Base-by-base conservation (phyloP, 2,888 invertebrate genomes). In the Spatulosminthurus flaviceps region DNA sequence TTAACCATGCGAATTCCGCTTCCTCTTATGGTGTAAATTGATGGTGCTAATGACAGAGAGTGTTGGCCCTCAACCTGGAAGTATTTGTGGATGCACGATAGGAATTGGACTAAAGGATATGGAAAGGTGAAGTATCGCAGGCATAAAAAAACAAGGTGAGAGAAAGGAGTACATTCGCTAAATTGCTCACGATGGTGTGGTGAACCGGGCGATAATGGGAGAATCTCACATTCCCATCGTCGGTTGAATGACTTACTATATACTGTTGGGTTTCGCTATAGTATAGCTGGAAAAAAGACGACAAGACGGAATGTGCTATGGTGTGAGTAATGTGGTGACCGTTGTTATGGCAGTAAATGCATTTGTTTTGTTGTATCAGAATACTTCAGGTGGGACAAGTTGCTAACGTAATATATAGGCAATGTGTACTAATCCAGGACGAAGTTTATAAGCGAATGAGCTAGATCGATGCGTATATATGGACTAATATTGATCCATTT, bases 261-360 rank as follows among this genome's bases (percentile, higher is more conserved):
- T n/a, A n/a, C n/a, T n/a, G n/a, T 22, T 66, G 21, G 16, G 24
- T 66, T 21, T 61, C 19, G 7, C 9, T n/a, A 22, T 9, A 4
- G n/a, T 22, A 29, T n/a, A n/a, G n/a, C 29, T 19, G 19, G 19
- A 67, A 19, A 67, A 26, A 28, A 29, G 1, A 28, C 26, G 29
- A 2, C 67, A 26, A 26, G 29, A 67, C 51, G 5, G 51, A 51
- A 51, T 28, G 26, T 67, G 28, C 26, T n/a, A n/a, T n/a, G 28
- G 29, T 67, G 26, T 19, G 67, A 67, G 26, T 67, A 13, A 24
- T 60, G 75, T 75, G 19, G 29, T 66, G 75, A 66, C 75, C 75
- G 75, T 75, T 75, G 75, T 75, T 75, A 75, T 75, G 75, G 75
- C 34, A 34, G 64, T 75, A 51, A 61, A 61, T 64, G 22, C 67